A percentile compares a stretch with the other conserved stretches of the same genome.
These are phyloP conservation scores for Napeogenes sylphis DNA, from an alignment of 2,888 invertebrate genomes.

Conservation along the genomic window DNA sequence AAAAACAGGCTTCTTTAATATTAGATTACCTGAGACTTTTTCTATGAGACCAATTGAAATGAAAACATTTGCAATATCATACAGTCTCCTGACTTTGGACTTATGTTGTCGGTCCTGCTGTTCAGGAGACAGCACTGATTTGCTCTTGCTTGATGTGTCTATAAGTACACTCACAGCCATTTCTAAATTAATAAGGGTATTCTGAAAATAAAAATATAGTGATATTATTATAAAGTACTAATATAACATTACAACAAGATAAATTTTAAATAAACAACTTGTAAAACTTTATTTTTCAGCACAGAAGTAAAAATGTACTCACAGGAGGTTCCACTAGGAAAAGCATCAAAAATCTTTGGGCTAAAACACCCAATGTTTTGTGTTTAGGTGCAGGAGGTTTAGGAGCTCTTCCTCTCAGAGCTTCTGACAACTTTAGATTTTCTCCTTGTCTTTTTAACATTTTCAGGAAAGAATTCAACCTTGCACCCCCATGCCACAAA, in stretches of 20 bases:
- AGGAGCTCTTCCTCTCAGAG: conserved; percentile 69
- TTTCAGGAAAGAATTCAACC: conserved; percentile 77
- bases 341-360: conserved; percentile 84
- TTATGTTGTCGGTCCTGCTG: conserved; percentile 76
- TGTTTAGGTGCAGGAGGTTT: conserved; percentile 77
- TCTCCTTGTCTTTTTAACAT: conserved; percentile 80
- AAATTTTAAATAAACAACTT: background rate
- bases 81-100: conserved; percentile 84
- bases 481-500: conserved; percentile 82
- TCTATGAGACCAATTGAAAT: conserved; percentile 84
- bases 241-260: background rate
- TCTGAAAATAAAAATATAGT: conserved; percentile 56
- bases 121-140: conserved; percentile 70
- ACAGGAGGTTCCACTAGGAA: conserved; percentile 82
- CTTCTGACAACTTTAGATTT: conserved; percentile 71
- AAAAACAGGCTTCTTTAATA: conserved; percentile 82
- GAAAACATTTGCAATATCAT: conserved; percentile 88
- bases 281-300: background rate
- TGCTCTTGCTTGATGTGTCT: conserved; percentile 68
- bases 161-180: conserved; percentile 82
- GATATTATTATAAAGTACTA: background rate
- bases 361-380: conserved; percentile 82
- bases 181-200: conserved; percentile 81
- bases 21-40: conserved; percentile 80
- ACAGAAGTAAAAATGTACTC: conserved; percentile 39